Percentiles rank a stretch among this genome's conserved stretches.
Conservation (phyloP, 30 jellyfish, hydroid and myxozoan genomes). For the Calvadosia cruxmelitensis region DNA sequence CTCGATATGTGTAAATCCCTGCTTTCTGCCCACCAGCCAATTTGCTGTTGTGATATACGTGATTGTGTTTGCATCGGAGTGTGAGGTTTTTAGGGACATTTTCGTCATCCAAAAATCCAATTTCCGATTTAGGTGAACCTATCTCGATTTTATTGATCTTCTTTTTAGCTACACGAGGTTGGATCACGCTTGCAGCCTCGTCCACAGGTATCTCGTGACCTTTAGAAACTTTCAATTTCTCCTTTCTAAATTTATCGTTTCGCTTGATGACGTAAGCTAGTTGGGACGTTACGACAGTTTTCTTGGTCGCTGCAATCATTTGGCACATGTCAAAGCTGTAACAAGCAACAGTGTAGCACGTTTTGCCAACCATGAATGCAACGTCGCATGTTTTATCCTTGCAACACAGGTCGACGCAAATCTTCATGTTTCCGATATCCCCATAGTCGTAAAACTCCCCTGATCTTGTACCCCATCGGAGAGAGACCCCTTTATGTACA, state of each 20-base stretch:
- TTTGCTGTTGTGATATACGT: slow-evolving; percentile 41
- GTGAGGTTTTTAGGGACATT: slow-evolving; percentile 71
- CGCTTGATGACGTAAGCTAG: slow-evolving; percentile 89
- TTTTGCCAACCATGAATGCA: slow-evolving; percentile 82
- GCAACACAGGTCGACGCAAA: slow-evolving; percentile 89
- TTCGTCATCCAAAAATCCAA: not conserved
- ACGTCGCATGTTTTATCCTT: slow-evolving; percentile 89
- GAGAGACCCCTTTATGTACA: slow-evolving; percentile 71
- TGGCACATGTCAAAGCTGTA: slow-evolving; percentile 84
- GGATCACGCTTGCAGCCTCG: not conserved
- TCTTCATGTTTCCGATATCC: slow-evolving; percentile 69
- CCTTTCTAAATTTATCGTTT: slow-evolving; percentile 28
- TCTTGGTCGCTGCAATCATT: slow-evolving; percentile 58
- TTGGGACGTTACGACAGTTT: slow-evolving; percentile 39
- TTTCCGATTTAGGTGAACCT: slow-evolving; percentile 60
- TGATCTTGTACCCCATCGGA: slow-evolving; percentile 81
- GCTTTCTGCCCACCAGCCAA: slow-evolving; percentile 94
- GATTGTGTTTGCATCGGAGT: slow-evolving; percentile 54
- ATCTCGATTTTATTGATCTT: not conserved
- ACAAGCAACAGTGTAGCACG: slow-evolving; percentile 91
- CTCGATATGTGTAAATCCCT: slow-evolving; percentile 83
- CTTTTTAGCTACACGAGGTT: not conserved
- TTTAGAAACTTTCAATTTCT: slow-evolving; percentile 39
- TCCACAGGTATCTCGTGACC: slow-evolving; percentile 45
- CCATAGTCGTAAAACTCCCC: slow-evolving; percentile 97